phyloP scores from a whole-genome alignment of 2,888 invertebrate genomes.

The Brachynemurus nebulosus region DNA sequence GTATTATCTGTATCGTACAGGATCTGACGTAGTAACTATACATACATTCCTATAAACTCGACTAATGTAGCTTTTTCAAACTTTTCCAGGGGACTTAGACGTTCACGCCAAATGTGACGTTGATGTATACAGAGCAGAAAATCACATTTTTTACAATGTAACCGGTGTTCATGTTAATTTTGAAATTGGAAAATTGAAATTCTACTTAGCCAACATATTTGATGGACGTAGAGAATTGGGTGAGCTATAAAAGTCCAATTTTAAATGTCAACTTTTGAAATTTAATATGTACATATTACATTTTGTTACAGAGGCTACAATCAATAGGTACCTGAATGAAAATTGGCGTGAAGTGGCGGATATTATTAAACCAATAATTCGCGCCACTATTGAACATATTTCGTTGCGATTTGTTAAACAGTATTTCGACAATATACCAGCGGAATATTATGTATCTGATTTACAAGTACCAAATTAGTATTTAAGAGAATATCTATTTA shows the following conservation, averaged over 20 bases:
- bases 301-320: slow-evolving; percentile 43
- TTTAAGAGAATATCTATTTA: too few species aligned
- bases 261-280: neutral
- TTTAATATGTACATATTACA: neutral
- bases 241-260: slow-evolving; percentile 28
- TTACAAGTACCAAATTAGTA: too few species aligned
- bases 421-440: slow-evolving; percentile 52
- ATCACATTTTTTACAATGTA: slow-evolving; percentile 53
- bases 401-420: slow-evolving; percentile 44
- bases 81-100: too few species aligned
- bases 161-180: slow-evolving; percentile 50
- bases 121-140: slow-evolving; percentile 41
- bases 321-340: slow-evolving; percentile 53
- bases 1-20: too few species aligned
- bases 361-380: slow-evolving; percentile 47
- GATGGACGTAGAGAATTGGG: slow-evolving; percentile 56
- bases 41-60: too few species aligned
- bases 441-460: slow-evolving; percentile 38
- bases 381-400: slow-evolving; percentile 52
- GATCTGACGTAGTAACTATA: too few species aligned
- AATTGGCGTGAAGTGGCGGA: slow-evolving; percentile 56
- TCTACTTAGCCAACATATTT: slow-evolving; percentile 51
- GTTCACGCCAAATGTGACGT: neutral
- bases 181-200: slow-evolving; percentile 43
- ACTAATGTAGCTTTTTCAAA: too few species aligned